These are phyloP conservation scores for Montifringilla adamsi DNA, from an alignment of 2,113 vertebrate genomes.

Conservation along the genomic window DNA sequence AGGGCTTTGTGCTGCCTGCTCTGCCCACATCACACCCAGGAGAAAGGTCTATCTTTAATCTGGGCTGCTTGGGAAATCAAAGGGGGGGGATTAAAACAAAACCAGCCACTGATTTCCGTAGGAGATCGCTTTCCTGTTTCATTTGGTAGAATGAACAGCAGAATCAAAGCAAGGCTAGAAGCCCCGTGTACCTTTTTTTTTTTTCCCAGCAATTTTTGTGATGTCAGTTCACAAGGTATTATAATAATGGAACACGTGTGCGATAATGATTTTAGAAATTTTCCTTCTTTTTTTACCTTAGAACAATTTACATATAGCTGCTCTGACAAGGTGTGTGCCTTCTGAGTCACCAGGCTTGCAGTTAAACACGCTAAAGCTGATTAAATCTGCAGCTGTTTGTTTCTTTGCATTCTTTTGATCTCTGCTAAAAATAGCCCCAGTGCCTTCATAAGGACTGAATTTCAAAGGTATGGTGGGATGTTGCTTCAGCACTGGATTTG, in stretches of 20 bases:
- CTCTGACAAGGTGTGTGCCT: not conserved
- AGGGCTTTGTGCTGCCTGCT: conserved; percentile 66
- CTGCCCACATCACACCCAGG: conserved; percentile 44
- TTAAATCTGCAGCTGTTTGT: not conserved
- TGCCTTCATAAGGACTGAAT: not conserved
- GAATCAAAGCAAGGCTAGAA: conserved; percentile 74
- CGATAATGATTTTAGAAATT: not conserved
- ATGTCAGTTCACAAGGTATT: conserved; percentile 61
- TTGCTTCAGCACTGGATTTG: not conserved
- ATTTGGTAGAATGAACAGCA: conserved; percentile 70
- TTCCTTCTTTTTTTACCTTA: not conserved
- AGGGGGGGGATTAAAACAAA: conserved; percentile 71
- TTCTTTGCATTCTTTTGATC: not conserved
- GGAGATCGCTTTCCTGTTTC: conserved; percentile 60
- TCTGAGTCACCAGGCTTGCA: not conserved
- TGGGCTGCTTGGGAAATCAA: conserved; percentile 69
- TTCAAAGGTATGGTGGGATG: not conserved
- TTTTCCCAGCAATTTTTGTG: conserved; percentile 48
- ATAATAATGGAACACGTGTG: conserved; percentile 30
- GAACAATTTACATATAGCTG: not conserved
- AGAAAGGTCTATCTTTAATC: conserved; percentile 70
- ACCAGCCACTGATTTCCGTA: conserved; percentile 62
- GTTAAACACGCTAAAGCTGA: not conserved
- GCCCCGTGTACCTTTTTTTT: conserved; percentile 27
- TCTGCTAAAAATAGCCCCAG: not conserved